Percentiles rank a stretch among this genome's conserved stretches.
Conservation (phyloP, 1,140 invertebrate genomes). For the Aphelinus atriplicis region DNA sequence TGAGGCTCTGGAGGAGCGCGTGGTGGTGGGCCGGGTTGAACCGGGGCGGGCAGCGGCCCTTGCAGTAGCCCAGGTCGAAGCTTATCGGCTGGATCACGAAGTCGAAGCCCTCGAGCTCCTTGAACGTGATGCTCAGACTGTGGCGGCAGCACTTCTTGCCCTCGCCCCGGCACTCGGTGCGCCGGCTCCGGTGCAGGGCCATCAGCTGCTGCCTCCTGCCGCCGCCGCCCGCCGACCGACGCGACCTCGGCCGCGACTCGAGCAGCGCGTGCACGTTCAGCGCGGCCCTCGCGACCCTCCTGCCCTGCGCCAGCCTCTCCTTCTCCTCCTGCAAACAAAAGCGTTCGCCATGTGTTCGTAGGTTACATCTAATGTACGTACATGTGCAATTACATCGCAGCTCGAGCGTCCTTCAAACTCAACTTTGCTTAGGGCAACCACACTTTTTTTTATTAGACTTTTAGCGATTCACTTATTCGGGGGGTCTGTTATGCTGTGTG, state of each 20-base stretch:
- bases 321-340: background rate
- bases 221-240: slow-evolving; percentile 32
- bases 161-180: slow-evolving; percentile 65
- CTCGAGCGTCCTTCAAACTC: background rate
- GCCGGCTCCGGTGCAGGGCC: slow-evolving; percentile 57
- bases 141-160: slow-evolving; percentile 74
- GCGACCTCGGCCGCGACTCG: background rate
- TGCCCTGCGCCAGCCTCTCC: background rate
- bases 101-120: slow-evolving; percentile 75
- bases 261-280: slow-evolving; percentile 25
- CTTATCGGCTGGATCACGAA: slow-evolving; percentile 76
- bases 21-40: slow-evolving; percentile 79
- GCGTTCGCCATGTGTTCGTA: too few relatives aligned
- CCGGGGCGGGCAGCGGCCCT: slow-evolving; percentile 75
- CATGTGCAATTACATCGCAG: slow-evolving; percentile 32
- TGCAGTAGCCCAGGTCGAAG: slow-evolving; percentile 80
- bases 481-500: too few relatives aligned
- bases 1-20: slow-evolving; percentile 76
- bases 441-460: too few relatives aligned
- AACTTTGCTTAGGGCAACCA: too few relatives aligned
- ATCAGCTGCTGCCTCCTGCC: slow-evolving; percentile 53
- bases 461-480: too few relatives aligned
- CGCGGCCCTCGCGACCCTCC: background rate
- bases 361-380: background rate
- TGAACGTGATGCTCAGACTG: slow-evolving; percentile 73